Conservation (phyloP, 2,797 vertebrate genomes). For the Oreochromis mossambicus region DNA sequence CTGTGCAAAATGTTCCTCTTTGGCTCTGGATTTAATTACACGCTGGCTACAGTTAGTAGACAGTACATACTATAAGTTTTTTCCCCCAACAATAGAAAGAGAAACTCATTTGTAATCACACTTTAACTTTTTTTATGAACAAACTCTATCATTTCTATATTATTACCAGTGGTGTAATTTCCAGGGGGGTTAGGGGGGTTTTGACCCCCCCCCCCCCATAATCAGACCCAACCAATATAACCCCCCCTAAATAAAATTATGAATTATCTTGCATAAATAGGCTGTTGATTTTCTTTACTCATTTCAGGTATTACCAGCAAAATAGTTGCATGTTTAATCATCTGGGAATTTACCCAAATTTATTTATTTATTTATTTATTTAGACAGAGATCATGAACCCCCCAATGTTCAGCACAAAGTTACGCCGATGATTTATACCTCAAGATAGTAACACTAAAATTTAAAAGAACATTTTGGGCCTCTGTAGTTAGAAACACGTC, state of each 20-base stretch:
- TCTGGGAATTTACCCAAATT: no score
- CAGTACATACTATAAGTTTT: not conserved
- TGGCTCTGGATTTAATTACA: not conserved
- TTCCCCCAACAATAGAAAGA: fast-evolving
- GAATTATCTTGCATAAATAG: no score
- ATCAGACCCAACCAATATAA: no score
- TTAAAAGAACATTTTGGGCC: not conserved
- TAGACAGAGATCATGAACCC: no score
- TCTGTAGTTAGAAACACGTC: not conserved
- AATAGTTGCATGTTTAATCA: no score
- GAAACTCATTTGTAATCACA: not conserved
- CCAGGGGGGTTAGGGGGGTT: no score
- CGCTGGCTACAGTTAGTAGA: not conserved
- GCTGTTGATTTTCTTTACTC: no score
- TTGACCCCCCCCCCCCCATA: no score
- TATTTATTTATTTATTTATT: no score
- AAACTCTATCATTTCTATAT: not conserved
- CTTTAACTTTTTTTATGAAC: not conserved
- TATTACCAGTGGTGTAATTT: not conserved
- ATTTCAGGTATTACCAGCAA: no score
- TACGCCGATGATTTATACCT: not conserved
- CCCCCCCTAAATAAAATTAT: no score
- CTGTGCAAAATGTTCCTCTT: not conserved
- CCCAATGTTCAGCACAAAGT: no score
- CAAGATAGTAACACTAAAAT: not conserved